These are phyloP conservation scores for Harpagus bidentatus DNA, from an alignment of 2,113 vertebrate species.

Conservation along the genomic window DNA sequence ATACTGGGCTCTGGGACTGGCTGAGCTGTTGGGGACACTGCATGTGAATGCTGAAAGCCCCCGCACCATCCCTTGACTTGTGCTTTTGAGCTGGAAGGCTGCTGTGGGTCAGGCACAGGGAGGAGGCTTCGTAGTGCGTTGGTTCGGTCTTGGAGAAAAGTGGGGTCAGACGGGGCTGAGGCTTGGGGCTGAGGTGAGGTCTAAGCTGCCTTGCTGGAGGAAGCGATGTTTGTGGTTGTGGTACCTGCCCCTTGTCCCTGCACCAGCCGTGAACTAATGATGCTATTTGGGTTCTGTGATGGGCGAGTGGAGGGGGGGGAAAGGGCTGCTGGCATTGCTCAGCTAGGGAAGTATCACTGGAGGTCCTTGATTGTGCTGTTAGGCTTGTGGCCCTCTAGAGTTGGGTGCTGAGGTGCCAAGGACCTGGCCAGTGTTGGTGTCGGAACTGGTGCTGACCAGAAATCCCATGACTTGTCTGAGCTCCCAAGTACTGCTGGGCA, in stretches of 20 bases:
- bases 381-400: not conserved
- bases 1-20: not conserved
- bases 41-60: not conserved
- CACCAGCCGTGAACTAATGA: not conserved
- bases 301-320: not conserved
- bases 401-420: not conserved
- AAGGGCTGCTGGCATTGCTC: not conserved
- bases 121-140: rapidly evolving
- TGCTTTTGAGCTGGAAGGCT: not conserved
- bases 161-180: not conserved
- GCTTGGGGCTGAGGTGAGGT: not conserved
- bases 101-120: no score
- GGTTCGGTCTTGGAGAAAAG: not conserved
- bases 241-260: not conserved
- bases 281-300: not conserved
- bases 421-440: not conserved
- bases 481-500: not conserved
- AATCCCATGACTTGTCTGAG: not conserved
- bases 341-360: not conserved
- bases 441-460: not conserved
- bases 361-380: not conserved
- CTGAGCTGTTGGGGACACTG: not conserved
- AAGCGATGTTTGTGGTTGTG: not conserved
- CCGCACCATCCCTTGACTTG: not conserved
- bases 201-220: not conserved